Conservation (phyloP, 2,888 invertebrate species). For the Cyclophora albipunctata region DNA sequence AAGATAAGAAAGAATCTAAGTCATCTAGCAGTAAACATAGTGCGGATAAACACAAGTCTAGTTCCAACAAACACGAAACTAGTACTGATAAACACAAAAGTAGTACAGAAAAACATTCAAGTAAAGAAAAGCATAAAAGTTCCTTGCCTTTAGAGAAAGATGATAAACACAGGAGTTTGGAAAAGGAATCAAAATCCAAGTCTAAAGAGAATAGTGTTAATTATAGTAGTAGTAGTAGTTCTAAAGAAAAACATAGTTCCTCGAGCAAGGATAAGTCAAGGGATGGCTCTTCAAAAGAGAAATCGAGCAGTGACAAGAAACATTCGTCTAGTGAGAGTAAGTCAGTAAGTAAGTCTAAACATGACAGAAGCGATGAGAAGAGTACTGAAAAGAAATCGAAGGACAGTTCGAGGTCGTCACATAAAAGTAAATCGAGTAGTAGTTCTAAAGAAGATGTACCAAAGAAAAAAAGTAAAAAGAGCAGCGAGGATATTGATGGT, state of each 20-base stretch:
- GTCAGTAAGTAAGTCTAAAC: slow-evolving; percentile 38
- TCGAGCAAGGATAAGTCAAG: slow-evolving; percentile 54
- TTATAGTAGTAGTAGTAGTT: slow-evolving; percentile 33
- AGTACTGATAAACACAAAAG: slow-evolving; percentile 34
- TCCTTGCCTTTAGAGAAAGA: slow-evolving; percentile 27
- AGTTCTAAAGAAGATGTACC: slow-evolving; percentile 58
- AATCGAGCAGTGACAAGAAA: slow-evolving; percentile 53
- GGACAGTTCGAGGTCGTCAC: slow-evolving; percentile 51
- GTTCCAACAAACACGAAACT: slow-evolving; percentile 27
- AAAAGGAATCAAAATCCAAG: slow-evolving; percentile 44
- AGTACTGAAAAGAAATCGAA: slow-evolving; percentile 48
- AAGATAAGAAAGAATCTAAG: slow-evolving; percentile 33
- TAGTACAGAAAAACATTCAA: slow-evolving; percentile 25
- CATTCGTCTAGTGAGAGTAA: slow-evolving; percentile 47
- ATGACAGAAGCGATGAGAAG: slow-evolving; percentile 36
- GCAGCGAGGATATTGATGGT: slow-evolving; percentile 73
- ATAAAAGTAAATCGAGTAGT: slow-evolving; percentile 48
- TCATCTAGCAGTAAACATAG: slow-evolving; percentile 31
- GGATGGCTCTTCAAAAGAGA: slow-evolving; percentile 58
- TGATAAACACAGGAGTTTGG: slow-evolving; percentile 37
- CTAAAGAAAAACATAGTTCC: slow-evolving; percentile 55
- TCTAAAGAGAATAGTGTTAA: slow-evolving; percentile 30
- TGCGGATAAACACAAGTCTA: slow-evolving; percentile 36
- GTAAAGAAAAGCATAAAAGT: slow-evolving; percentile 36
- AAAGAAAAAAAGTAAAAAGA: slow-evolving; percentile 57